These are phyloP conservation scores for Cosmia trapezina DNA, from an alignment of 2,888 invertebrate genomes.

Conservation along the genomic window DNA sequence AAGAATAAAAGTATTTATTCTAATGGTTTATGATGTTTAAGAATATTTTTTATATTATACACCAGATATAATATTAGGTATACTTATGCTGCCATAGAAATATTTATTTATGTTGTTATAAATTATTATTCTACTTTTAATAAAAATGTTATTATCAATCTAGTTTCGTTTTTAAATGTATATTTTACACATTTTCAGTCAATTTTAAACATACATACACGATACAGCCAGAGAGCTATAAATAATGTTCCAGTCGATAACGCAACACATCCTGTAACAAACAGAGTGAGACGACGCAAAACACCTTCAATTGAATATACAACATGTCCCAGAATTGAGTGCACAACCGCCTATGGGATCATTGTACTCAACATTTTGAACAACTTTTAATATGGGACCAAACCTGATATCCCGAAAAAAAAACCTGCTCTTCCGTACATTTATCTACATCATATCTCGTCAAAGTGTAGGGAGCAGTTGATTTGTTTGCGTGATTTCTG, in stretches of 20 bases:
- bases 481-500: too few relatives aligned
- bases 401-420: too few relatives aligned
- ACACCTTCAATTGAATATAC: slow-evolving; percentile 48
- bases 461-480: too few relatives aligned
- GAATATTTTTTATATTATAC: slow-evolving; percentile 54
- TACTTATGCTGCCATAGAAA: slow-evolving; percentile 64
- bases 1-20: slow-evolving; percentile 41
- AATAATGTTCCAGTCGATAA: slow-evolving; percentile 48
- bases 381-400: too few relatives aligned
- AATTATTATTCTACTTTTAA: slow-evolving; percentile 72
- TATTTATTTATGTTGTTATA: slow-evolving; percentile 65
- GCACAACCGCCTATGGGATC: too few relatives aligned
- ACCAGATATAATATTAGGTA: slow-evolving; percentile 51
- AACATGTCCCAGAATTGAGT: too few relatives aligned
- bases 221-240: slow-evolving; percentile 10
- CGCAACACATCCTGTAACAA: slow-evolving; percentile 28
- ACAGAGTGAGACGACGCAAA: slow-evolving; percentile 49
- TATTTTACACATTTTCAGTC: slow-evolving; percentile 33
- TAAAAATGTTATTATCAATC: slow-evolving; percentile 67
- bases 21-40: slow-evolving; percentile 41
- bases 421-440: too few relatives aligned
- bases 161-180: slow-evolving; percentile 50
- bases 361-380: too few relatives aligned
- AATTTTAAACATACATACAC: slow-evolving; percentile 10
- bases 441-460: too few relatives aligned